These are phyloP conservation scores for Labrus mixtus DNA, from an alignment of 2,113 vertebrate species.

Conservation along the genomic window DNA sequence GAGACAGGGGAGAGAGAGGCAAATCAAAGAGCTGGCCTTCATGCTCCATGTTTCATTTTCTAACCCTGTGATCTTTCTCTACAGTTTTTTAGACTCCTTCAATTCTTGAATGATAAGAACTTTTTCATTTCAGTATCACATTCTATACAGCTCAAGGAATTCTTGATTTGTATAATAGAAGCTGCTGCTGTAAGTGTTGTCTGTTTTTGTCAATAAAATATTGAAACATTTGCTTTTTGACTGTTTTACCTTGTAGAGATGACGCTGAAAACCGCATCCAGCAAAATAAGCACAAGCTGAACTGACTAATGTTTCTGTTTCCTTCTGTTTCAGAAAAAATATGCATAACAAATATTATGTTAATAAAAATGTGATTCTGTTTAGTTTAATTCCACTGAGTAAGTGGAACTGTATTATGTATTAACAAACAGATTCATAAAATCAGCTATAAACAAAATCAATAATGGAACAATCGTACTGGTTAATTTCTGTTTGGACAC, in stretches of 20 bases:
- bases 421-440: background rate
- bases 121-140: background rate
- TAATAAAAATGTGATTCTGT: no score
- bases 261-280: background rate
- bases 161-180: background rate
- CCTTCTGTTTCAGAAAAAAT: no score
- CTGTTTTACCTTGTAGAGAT: background rate
- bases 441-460: no score
- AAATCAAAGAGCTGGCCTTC: constrained; percentile 50
- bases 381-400: constrained; percentile 4
- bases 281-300: background rate
- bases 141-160: background rate
- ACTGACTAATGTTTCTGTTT: no score
- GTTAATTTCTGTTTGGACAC: no score
- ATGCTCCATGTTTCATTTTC: constrained; percentile 54
- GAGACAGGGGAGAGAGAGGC: constrained; percentile 1
- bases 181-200: background rate
- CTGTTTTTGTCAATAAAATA: background rate
- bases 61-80: constrained; percentile 41
- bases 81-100: constrained; percentile 25
- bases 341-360: background rate
- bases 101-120: constrained; percentile 4
- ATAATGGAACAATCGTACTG: no score
- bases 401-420: constrained; percentile 37
- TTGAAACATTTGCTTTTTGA: background rate